Conservation (phyloP, 2,113 vertebrate genomes). For the Epinephelus cyanopodus region DNA sequence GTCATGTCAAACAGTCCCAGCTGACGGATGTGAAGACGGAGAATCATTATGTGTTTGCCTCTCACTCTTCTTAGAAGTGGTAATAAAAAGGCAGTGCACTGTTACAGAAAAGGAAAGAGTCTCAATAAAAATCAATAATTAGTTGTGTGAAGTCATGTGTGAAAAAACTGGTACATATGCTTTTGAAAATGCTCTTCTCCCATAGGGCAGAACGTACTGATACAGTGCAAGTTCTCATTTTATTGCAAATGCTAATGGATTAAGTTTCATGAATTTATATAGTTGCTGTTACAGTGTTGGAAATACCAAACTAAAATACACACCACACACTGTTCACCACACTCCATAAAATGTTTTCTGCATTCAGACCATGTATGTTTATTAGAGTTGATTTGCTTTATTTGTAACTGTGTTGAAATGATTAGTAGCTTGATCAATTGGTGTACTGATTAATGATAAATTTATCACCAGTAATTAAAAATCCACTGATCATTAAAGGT, state of each 20-base stretch:
- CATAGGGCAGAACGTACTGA: background rate
- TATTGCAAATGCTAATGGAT: background rate
- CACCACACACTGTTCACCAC: background rate
- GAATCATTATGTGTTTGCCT: slow-evolving; percentile 44
- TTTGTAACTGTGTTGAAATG: background rate
- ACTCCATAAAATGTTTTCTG: background rate
- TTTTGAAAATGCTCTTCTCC: slow-evolving; percentile 4
- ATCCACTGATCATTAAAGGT: background rate
- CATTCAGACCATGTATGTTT: background rate
- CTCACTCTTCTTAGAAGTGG: slow-evolving; percentile 35
- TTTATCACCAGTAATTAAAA: background rate
- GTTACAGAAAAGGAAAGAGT: slow-evolving; percentile 16
- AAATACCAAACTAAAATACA: background rate
- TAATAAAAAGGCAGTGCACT: slow-evolving; percentile 33
- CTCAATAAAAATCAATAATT: slow-evolving; percentile 30
- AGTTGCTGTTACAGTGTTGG: background rate
- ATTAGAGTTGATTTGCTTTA: background rate
- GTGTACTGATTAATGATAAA: background rate
- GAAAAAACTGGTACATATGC: background rate
- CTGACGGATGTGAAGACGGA: slow-evolving; percentile 48
- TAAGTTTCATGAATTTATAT: background rate
- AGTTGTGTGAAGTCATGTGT: slow-evolving; percentile 12
- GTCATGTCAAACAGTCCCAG: slow-evolving; percentile 41
- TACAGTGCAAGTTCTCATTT: background rate
- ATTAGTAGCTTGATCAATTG: background rate